Evolutionary conservation across 2,888 invertebrate species (phyloP).

Genomic region (Thera britannica): DNA sequence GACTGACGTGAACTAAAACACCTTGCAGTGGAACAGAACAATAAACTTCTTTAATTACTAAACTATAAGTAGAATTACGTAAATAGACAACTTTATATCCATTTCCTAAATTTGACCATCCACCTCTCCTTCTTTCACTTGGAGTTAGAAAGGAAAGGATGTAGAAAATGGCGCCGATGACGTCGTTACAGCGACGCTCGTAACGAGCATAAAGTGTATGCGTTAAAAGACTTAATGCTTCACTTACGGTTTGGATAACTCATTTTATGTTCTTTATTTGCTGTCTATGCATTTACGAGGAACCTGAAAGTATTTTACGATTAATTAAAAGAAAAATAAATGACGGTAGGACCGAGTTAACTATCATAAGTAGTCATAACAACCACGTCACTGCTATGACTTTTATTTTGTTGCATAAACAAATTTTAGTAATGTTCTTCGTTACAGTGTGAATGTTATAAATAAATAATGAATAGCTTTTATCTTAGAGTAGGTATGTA

Average conservation of each 20-base stretch:
- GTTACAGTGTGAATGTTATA: not conserved
- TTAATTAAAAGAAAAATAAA: slow-evolving; percentile 29
- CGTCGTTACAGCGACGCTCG: slow-evolving; percentile 36
- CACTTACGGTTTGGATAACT: slow-evolving; percentile 45
- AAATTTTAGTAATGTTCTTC: not conserved
- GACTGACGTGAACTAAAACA: slow-evolving; percentile 39
- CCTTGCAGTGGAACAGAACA: slow-evolving; percentile 38
- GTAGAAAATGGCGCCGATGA: slow-evolving; percentile 45
- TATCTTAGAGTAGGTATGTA: slow-evolving; percentile 15
- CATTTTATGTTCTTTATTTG: slow-evolving; percentile 44
- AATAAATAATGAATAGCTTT: not conserved
- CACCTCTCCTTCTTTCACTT: slow-evolving; percentile 51
- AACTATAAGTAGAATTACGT: slow-evolving; percentile 51
- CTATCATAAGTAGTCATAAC: slow-evolving; percentile 7
- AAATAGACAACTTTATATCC: slow-evolving; percentile 56
- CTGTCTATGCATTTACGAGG: slow-evolving; percentile 30
- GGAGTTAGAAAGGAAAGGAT: slow-evolving; percentile 46
- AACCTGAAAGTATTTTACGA: slow-evolving; percentile 33
- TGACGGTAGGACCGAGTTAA: slow-evolving; percentile 9
- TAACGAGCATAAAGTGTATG: slow-evolving; percentile 38
- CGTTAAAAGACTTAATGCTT: slow-evolving; percentile 47
- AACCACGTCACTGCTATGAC: slow-evolving; percentile 6
- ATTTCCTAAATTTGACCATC: slow-evolving; percentile 50
- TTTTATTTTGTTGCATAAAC: slow-evolving; percentile 4
- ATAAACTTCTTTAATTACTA: slow-evolving; percentile 56